Conservation (phyloP, 2,888 invertebrate species). For the Pterostichus madidus region DNA sequence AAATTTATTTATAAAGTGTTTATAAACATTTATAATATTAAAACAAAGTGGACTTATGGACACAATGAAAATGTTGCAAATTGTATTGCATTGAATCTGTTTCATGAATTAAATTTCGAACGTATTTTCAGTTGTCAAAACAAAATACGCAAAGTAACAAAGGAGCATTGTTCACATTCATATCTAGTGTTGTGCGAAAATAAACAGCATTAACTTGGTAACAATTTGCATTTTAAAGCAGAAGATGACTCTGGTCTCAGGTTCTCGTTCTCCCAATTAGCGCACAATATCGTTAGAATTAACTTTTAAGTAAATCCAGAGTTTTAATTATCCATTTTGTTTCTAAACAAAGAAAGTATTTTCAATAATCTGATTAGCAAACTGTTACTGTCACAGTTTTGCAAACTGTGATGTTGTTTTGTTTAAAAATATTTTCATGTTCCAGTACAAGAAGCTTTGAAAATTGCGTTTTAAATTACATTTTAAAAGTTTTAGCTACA, state of each 20-base stretch:
- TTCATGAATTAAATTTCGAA: slow-evolving; percentile 17
- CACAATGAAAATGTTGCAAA: slow-evolving; percentile 15
- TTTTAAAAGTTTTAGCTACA: slow-evolving; percentile 59
- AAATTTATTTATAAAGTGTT: not conserved
- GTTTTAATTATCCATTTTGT: slow-evolving; percentile 60
- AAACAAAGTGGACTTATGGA: not conserved
- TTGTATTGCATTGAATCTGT: slow-evolving; percentile 25
- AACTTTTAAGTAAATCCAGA: slow-evolving; percentile 51
- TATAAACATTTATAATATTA: slow-evolving; percentile 3
- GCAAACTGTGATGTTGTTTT: slow-evolving; percentile 45
- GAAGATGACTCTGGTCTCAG: slow-evolving; percentile 38
- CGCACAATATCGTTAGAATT: slow-evolving; percentile 52
- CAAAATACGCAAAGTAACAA: slow-evolving; percentile 32
- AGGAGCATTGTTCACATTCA: slow-evolving; percentile 27
- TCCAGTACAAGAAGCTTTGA: slow-evolving; percentile 33
- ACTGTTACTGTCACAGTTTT: slow-evolving; percentile 50
- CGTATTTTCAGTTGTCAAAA: slow-evolving; percentile 22
- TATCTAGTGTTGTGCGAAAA: slow-evolving; percentile 39
- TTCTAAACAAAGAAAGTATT: slow-evolving; percentile 53
- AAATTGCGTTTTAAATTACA: slow-evolving; percentile 63
- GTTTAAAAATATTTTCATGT: slow-evolving; percentile 56
- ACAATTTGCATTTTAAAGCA: slow-evolving; percentile 59
- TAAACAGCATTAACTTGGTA: slow-evolving; percentile 45
- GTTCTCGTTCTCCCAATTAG: slow-evolving; percentile 57
- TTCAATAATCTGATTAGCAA: slow-evolving; percentile 60